Percentiles rank a stretch among this genome's conserved stretches.
phyloP scores from a whole-genome alignment of 2,797 vertebrate species.

The Phoebastria nigripes region DNA sequence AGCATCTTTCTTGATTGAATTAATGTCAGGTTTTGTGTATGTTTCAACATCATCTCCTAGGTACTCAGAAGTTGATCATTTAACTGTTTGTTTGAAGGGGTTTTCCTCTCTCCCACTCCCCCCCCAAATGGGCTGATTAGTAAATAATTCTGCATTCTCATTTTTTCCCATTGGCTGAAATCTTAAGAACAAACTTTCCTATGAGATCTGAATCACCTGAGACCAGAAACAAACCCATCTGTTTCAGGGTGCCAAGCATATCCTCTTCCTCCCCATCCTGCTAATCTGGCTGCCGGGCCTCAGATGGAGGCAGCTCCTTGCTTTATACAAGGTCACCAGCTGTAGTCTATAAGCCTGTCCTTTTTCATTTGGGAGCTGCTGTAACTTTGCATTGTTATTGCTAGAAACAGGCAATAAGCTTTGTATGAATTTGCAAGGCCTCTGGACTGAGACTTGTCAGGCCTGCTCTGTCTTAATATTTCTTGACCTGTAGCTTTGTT shows the following conservation, averaged over 20 bases:
- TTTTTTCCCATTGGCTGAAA: background rate
- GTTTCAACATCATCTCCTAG: background rate
- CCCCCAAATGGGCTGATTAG: background rate
- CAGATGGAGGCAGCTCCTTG: background rate
- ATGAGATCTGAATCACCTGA: background rate
- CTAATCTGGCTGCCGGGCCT: background rate
- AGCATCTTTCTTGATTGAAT: background rate
- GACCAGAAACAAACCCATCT: background rate
- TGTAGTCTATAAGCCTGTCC: too few relatives aligned
- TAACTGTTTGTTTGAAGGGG: background rate
- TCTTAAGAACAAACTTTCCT: background rate
- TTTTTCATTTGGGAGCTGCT: background rate
- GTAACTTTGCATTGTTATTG: background rate
- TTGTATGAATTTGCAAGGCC: background rate
- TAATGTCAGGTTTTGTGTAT: background rate
- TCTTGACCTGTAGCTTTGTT: background rate
- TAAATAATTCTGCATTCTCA: background rate
- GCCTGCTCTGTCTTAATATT: background rate
- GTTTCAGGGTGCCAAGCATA: background rate
- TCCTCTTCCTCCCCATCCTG: background rate
- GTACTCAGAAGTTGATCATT: background rate
- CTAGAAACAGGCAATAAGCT: background rate
- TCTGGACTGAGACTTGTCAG: background rate
- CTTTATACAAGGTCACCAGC: background rate
- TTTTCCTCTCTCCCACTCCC: background rate